These are phyloP conservation scores for Eunapius fragilis DNA, from an alignment of 37 sponge, comb jelly and placozoan species.

Conservation along the genomic window DNA sequence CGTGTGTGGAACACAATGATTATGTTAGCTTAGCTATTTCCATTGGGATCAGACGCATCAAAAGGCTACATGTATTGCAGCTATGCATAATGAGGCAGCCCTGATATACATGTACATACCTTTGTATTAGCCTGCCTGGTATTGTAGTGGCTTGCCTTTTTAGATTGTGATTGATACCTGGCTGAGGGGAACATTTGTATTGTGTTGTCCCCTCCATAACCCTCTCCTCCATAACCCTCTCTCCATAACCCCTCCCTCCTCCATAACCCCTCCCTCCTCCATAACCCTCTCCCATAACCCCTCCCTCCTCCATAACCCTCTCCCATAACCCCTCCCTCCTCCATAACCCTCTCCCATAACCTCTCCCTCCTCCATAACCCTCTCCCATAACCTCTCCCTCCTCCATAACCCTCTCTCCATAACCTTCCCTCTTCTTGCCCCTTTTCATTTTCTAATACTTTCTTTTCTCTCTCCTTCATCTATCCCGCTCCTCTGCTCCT, in stretches of 20 bases:
- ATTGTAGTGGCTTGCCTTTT: no score
- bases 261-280: no score
- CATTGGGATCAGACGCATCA: no score
- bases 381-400: no score
- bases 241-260: no score
- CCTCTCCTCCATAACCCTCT: background rate
- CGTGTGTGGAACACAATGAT: background rate
- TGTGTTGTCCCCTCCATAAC: no score
- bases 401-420: background rate
- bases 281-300: background rate
- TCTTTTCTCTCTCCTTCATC: background rate
- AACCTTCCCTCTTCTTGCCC: background rate
- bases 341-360: background rate
- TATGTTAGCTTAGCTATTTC: constrained; percentile 2
- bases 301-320: background rate
- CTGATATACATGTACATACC: no score
- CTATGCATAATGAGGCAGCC: no score
- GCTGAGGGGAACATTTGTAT: no score
- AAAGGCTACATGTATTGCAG: no score
- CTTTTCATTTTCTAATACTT: background rate
- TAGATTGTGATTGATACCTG: no score
- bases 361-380: constrained; percentile 5
- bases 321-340: constrained; percentile 1
- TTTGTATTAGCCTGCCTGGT: no score
- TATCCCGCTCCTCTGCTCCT: background rate